Evolutionary conservation across 2,113 vertebrate species (phyloP).

Genomic region (Ornithorhynchus anatinus): DNA sequence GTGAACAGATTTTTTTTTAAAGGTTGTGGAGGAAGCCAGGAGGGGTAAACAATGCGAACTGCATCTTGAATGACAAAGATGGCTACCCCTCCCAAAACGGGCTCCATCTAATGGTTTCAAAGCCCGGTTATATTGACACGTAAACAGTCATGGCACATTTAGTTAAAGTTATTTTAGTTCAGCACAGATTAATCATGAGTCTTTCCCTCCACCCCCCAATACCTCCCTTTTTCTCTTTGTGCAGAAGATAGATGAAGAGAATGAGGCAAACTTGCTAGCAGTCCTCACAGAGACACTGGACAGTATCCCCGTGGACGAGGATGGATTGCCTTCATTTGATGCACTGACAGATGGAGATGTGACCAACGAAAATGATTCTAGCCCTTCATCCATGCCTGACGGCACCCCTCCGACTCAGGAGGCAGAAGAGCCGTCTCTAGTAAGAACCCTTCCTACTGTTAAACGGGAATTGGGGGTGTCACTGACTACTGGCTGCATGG

Average conservation of each 20-base stretch:
- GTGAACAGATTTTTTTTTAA: neutral
- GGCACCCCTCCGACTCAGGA: constrained; percentile 91
- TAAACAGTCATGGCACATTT: neutral
- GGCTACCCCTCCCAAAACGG: neutral
- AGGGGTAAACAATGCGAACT: neutral
- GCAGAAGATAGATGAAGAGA: constrained; percentile 99
- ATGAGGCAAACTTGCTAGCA: constrained; percentile 97
- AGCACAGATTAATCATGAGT: neutral
- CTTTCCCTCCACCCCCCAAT: neutral
- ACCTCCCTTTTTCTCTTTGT: constrained; percentile 15
- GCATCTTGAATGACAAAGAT: constrained; percentile 5
- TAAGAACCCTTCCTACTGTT: constrained; percentile 85
- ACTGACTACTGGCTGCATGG: constrained; percentile 71
- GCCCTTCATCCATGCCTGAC: constrained; percentile 90
- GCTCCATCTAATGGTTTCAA: neutral
- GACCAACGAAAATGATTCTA: constrained; percentile 94
- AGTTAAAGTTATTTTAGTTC: neutral
- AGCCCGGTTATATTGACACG: neutral
- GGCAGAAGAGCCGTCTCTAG: constrained; percentile 97
- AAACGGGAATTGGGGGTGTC: constrained; percentile 72
- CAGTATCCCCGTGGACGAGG: constrained; percentile 98
- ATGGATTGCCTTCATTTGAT: constrained; percentile 98
- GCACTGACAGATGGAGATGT: constrained; percentile 98
- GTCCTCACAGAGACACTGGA: constrained; percentile 99
- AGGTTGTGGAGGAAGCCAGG: constrained; percentile 35